phyloP scores from a whole-genome alignment of 2,888 invertebrate genomes.

The Halictus quadricinctus region DNA sequence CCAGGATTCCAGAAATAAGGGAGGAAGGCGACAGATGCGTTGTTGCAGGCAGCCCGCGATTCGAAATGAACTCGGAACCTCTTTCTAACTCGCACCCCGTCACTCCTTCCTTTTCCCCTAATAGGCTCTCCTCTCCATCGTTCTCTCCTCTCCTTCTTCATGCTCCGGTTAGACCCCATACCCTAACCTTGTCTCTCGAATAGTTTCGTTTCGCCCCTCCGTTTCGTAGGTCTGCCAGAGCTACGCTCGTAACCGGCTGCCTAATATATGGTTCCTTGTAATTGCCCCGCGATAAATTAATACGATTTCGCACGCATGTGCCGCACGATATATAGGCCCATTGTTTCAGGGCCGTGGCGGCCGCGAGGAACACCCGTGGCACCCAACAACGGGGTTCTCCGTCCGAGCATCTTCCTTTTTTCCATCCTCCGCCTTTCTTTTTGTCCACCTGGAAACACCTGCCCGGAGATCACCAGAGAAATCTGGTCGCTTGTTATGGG shows the following conservation, averaged over 20 bases:
- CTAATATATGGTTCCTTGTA: constrained; percentile 80
- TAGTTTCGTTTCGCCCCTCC: constrained; percentile 48
- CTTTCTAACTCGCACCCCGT: constrained; percentile 34
- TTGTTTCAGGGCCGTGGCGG: constrained; percentile 70
- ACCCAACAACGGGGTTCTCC: constrained; percentile 28
- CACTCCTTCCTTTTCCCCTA: constrained; percentile 11
- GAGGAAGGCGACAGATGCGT: constrained; percentile 63
- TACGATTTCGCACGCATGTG: constrained; percentile 69
- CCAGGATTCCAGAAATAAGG: constrained; percentile 29
- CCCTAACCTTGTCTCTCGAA: constrained; percentile 20
- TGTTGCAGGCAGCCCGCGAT: constrained; percentile 65
- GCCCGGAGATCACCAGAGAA: constrained; percentile 37
- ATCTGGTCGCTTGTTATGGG: constrained; percentile 53
- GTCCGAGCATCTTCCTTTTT: constrained; percentile 9
- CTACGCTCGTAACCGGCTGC: constrained; percentile 63
- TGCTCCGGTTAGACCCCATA: neutral
- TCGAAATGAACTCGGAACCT: constrained; percentile 65
- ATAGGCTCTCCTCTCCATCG: constrained; percentile 1
- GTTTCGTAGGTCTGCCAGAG: constrained; percentile 55
- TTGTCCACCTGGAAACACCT: constrained; percentile 64
- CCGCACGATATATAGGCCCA: constrained; percentile 73
- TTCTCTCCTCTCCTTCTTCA: constrained; percentile 10
- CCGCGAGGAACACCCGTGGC: constrained; percentile 16
- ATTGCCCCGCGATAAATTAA: constrained; percentile 80
- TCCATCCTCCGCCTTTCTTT: constrained; percentile 3